Evolutionary conservation across 2,113 vertebrate genomes (phyloP).

Genomic region (Oryzias javanicus): DNA sequence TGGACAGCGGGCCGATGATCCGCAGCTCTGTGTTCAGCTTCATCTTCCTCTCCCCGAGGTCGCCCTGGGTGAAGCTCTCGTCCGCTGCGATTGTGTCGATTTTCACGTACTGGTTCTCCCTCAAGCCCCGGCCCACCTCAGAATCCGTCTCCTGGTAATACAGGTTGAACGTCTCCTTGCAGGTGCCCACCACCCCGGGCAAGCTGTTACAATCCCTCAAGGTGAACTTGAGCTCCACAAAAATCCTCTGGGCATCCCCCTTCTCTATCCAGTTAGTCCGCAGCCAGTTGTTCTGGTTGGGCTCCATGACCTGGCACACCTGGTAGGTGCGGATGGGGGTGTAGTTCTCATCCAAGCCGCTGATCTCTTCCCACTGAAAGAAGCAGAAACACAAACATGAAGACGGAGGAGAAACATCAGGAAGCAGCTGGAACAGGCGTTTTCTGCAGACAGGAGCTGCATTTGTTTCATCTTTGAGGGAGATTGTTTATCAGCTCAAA

Average conservation of each 20-base stretch:
- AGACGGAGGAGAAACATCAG: background rate
- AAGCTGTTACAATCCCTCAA: slow-evolving; percentile 99
- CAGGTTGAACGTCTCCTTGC: slow-evolving; percentile 99
- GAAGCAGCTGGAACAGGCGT: slow-evolving; percentile 4
- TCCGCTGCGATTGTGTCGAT: slow-evolving; percentile 99
- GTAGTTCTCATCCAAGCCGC: slow-evolving; percentile 98
- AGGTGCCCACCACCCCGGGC: slow-evolving; percentile 96
- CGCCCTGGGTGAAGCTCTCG: slow-evolving; percentile 99
- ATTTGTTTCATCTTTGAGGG: slow-evolving; percentile 24
- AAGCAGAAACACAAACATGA: slow-evolving; percentile 1
- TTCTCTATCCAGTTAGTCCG: slow-evolving; percentile 99
- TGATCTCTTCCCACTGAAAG: slow-evolving; percentile 99
- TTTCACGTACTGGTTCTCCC: slow-evolving; percentile 97
- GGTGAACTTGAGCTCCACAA: slow-evolving; percentile 99
- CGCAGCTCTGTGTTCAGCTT: slow-evolving; percentile 99
- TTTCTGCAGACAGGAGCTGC: background rate
- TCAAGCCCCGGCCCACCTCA: slow-evolving; percentile 93
- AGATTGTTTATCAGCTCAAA: slow-evolving; percentile 32
- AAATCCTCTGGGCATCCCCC: slow-evolving; percentile 98
- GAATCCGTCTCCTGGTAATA: slow-evolving; percentile 99
- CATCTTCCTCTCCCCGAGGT: slow-evolving; percentile 99
- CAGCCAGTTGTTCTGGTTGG: slow-evolving; percentile 99
- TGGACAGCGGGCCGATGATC: slow-evolving; percentile 94
- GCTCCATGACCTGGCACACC: slow-evolving; percentile 99
- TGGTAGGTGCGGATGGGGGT: slow-evolving; percentile 98